Base-by-base conservation (phyloP, 2,888 invertebrate species). In the Andrena chrysosceles region DNA sequence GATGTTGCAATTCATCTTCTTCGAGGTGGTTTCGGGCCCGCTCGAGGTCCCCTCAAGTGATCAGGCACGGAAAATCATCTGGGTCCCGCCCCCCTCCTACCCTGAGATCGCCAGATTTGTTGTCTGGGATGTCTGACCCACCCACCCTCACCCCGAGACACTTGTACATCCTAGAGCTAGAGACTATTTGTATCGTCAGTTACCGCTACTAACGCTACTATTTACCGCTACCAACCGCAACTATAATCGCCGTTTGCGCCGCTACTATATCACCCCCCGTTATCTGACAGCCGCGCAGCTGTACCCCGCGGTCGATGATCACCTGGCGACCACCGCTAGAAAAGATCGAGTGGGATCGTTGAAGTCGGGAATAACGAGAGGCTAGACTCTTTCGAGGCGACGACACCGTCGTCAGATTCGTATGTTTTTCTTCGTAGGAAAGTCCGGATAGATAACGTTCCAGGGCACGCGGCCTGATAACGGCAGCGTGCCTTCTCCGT, bases 181-280 rank as follows among this genome's bases (percentile, higher is more conserved):
- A 59, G 26, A 66, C 69, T 87, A 82, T 73, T 85, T 81, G 81
- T 84, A 87, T 84, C 77, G 85, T 66, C 83, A 80, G 81, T 81
- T 85, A 81, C 77, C 70, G 77, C 72, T 72, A 73, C 59, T 85
- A 85, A 77, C 68, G 66, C 64, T 83, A 74, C 70, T 78, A 81
- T 75, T 85, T 73, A 77, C 81, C 80, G 73, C 82, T 85, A 84
- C 74, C 75, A 63, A 81, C 70, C 70, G 77, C 67, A 68, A 81
- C 67, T 85, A 54, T 80, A 80, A 81, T 71, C 77, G 35, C 78
- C 79, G 74, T 77, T 74, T 72, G 71, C 81, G 75, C 63, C 69
- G 77, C 66, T 80, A 81, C 62, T 69, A 42, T 84, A 85, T 82
- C 81, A 71, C 72, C 73, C 54, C 54, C 84, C 77, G 71, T 84